Evolutionary conservation across 2,888 invertebrate genomes (phyloP), one percentile per base, ranked within the genome.

Genomic region (Ennomos erosarius): DNA sequence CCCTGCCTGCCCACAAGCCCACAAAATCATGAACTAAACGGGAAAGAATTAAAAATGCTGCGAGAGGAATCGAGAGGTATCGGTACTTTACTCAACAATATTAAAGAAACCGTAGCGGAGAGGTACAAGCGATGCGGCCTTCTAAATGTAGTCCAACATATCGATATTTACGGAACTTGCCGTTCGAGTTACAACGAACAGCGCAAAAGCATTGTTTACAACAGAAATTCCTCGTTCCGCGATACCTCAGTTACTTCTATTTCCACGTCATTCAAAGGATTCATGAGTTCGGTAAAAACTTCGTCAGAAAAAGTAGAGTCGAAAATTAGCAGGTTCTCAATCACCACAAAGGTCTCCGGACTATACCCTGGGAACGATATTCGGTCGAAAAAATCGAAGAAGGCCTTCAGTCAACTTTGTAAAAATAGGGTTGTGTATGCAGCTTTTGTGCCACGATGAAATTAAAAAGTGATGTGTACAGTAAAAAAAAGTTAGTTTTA

Each of bases 311-410:
- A 47, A 9, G 35, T 74, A 9, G 71, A 69, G 4, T 54, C 53
- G 0, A 81, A 75, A 51, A 57, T 82, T 0, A 74, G 70, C 34
- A 73, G 69, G 38, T 73, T 82, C 0, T 74, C 79, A 0, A 61
- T 76, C 1, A 71, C 66, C 0, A 84, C 81, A 0, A 81, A 75
- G 55, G 68, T 79, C 1, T 78, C 76, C 0, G 74, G 75, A 0
- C 36, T 83, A 43, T 81, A 74, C 43, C 85, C 85, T 0, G 84
- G 82, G 0, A 63, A 81, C 11, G 81, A 82, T 52, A 76, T 78
- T 10, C 52, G 79, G 35, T 58, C 58, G 5, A 58, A 53, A 9
- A 16, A 50, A 35, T 34, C 12, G 44, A 55, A 26, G 26, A 26
- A 6, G 26, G 26, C 5, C 26, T 26, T 26, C 26, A 26, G 6